Base-by-base conservation (phyloP, 2,113 vertebrate species). In the Hippocampus zosterae region DNA sequence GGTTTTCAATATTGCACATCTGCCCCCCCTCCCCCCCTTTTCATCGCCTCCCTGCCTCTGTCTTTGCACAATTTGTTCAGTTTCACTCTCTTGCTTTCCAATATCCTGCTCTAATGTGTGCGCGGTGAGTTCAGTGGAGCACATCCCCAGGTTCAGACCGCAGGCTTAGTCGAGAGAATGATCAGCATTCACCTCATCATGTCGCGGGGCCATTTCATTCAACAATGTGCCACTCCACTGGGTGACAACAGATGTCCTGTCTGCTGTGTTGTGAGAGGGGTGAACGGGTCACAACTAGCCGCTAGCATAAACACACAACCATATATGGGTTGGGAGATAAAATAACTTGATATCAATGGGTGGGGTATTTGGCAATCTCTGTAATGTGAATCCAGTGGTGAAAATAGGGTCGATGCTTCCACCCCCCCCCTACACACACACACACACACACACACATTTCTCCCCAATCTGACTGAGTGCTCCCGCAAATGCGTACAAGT, bases 161-260 rank as follows among this genome's bases (percentile, higher is more conserved):
- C 56, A 42, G 65, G 55, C 65, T 55, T 70, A 40, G 67, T 21
- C 63, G 59, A 76, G 59, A 50, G 64, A 60, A 62, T 50, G 57
- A 42, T 53, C 71, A 63, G 74, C 63, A 70, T 41, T 69, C 65
- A 81, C 65, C 74, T 70, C 69, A 75, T 80, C 65, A 75, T 82
- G 74, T 80, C 78, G 42, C 52, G 63, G 40, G 65, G 66, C 37
- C 53, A 68, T 87, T 81, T 83, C 68, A 84, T 85, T 81, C 83
- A 59, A 76, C 67, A 41, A 23, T 53, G 42, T 75, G 66, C 74
- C 68, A 64, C 16, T 62, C 29, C 0, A 4, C 74, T 66, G 68
- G 65, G 63, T 66, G 74, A 70, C 50, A 72, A 62, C 50, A 72
- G 74, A 72, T 60, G 53, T 42, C 33, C 5, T 29, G 33, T 63